Evolutionary conservation across 2,888 invertebrate species (phyloP), one percentile per base, ranked within the genome.

Genomic region (Stratiomys singularior): DNA sequence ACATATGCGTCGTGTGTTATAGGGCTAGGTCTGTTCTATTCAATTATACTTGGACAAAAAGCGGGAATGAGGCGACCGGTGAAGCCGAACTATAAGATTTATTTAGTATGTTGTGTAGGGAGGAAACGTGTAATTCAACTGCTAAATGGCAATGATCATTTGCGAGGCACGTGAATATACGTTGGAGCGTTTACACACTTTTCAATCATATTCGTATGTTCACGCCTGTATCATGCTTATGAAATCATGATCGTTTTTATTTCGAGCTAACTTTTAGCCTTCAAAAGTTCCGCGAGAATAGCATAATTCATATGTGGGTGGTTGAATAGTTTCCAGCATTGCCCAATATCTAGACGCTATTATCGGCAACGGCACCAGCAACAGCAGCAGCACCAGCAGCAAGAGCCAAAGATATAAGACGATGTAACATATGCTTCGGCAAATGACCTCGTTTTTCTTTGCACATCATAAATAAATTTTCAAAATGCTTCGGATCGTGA

Each of bases 381-480:
- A n/a, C n/a, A n/a, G n/a, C n/a, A n/a, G n/a, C n/a, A n/a, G n/a
- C n/a, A n/a, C n/a, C n/a, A n/a, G n/a, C n/a, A n/a, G n/a, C n/a
- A n/a, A n/a, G n/a, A n/a, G n/a, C n/a, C n/a, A n/a, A n/a, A n/a
- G n/a, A n/a, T n/a, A n/a, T n/a, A n/a, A 37, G 37, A 37, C 21
- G 18, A 60, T 23, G 60, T 25, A 11, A 21, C 21, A 23, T 18
- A 18, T 60, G 21, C 21, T 60, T 1, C 7, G 21, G 1, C 25
- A 23, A 30, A 9, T 71, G 69, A 71, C 69, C 69, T 71, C 69
- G 52, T 27, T 71, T 52, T 71, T 77, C 58, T 67, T 66, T 37
- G 37, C 3, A 9, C 37, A 37, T 37, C 9, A 9, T 37, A 37
- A 37, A 37, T 37, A 37, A 37, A 37, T 37, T 37, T 37, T 37